Base-by-base conservation (phyloP, 2,113 vertebrate genomes). In the Amazona guildingii region DNA sequence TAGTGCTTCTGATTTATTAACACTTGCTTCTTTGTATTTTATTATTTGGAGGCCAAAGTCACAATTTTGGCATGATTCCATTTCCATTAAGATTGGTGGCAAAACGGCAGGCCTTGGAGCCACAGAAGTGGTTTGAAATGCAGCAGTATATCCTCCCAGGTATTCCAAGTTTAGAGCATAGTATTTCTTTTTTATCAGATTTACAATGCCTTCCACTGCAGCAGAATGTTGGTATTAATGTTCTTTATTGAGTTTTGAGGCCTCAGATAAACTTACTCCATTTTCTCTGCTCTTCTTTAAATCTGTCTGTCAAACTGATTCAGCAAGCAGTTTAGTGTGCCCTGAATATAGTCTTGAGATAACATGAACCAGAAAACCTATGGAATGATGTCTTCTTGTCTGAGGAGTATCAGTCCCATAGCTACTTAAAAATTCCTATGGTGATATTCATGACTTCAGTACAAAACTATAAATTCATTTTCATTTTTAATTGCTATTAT, bases 131-230 rank as follows among this genome's bases (percentile, higher is more conserved):
- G 8, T 55, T 90, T 72, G 66, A 69, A 62, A 88, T 35, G 68
- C 48, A 84, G 64, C 73, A 83, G 6, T 86, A 28, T 78, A 78
- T 84, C 48, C 46, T 94, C 57, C 33, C 33, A 72, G 62, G 43
- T 86, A 81, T 84, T 91, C 51, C 83, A 82, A 72, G 33, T 79
- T 55, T 68, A 86, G 37, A 88, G n/a, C 37, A 39, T 54, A 20
- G n/a, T 24, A 69, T 86, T 77, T 80, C 10, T 55, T 74, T 88
- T 78, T 94, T 61, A 97, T 95, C 83, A 92, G 89, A 88, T 96
- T 92, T 95, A 43, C 31, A 11, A 17, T 51, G 39, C 43, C n/a
- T 94, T 74, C 66, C n/a, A 11, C 76, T 86, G 3, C 39, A 83
- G 61, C 43, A 1, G 8, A 63, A 61, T 68, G 39, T 68, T 78